Evolutionary conservation across 2,797 vertebrate species (phyloP), one percentile per base, ranked within the genome.

Genomic region (Pseudopleuronectes americanus): DNA sequence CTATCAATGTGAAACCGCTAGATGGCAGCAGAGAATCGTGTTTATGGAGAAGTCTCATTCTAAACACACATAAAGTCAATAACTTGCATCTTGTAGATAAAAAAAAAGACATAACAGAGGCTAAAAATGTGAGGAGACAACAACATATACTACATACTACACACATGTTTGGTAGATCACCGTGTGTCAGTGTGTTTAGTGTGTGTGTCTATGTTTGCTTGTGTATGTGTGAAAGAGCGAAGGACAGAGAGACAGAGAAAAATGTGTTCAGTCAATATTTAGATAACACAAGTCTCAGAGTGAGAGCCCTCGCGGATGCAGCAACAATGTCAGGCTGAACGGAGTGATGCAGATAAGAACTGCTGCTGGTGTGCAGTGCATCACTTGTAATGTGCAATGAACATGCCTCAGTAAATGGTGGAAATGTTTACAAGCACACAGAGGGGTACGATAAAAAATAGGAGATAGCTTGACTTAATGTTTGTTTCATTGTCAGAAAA

Each of bases 1-100:
- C 47, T 69, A 41, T 67, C 63, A 36, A 21, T 4, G 7, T 19
- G 2, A 2, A 19, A 26, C 90, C 94, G 92, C 92, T 87, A 94
- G 94, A 87, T 91, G 92, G 87, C 57, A 92, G 89, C 79, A 86
- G 79, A 55, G 56, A 64, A 17, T 67, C 21, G 76, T 23, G 0
- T 62, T 71, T 26, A 23, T 2, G 10, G 16, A 33, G 10, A 24
- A 16, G 26, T 31, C 21, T 19, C 1, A 24, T 8, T 71, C 5
- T 19, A 3, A 12, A 6, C 13, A 36, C 10, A 53, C 21, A 38
- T 38, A 2, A 28, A 8, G 8, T 51, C 33, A 43, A 36, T 7
- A 12, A 31, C 41, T n/a, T n/a, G 0, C 21, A 9, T 10, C n/a
- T 53, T 3, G 12, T 6, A 4, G 1, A 60, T 26, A 31, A n/a